phyloP scores from a whole-genome alignment of 2,797 vertebrate genomes.

The Sciurus carolinensis region DNA sequence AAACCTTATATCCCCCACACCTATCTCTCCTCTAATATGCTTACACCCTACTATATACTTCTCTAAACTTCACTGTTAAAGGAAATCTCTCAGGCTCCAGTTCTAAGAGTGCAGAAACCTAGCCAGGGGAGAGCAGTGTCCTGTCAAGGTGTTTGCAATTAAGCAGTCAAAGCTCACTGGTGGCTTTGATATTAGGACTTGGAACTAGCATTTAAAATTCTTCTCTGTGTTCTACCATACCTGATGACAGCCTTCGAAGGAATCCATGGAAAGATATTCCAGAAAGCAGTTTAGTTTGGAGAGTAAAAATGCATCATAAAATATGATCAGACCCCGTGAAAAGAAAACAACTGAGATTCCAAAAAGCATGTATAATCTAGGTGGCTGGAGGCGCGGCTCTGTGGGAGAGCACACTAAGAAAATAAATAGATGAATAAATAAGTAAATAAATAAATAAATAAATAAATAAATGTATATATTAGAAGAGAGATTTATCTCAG shows the following conservation, averaged over 20 bases:
- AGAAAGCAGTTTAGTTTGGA: constrained; percentile 11
- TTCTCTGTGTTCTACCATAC: constrained; percentile 28
- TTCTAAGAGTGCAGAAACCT: constrained; percentile 51
- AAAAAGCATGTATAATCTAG: background rate
- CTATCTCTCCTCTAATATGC: constrained; percentile 83
- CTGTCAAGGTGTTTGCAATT: background rate
- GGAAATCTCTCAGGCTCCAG: constrained; percentile 79
- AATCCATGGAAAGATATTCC: constrained; percentile 8
- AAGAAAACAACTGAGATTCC: constrained; percentile 36
- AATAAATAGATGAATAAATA: too few species aligned
- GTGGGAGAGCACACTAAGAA: too few species aligned
- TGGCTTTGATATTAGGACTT: background rate
- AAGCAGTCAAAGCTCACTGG: background rate
- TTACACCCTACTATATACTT: constrained; percentile 82
- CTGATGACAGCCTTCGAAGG: background rate
- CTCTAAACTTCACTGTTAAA: constrained; percentile 83
- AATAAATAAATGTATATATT: too few species aligned
- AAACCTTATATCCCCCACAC: constrained; percentile 90
- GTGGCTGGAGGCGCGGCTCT: too few species aligned
- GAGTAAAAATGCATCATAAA: background rate
- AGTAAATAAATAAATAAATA: too few species aligned
- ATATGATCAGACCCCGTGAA: background rate
- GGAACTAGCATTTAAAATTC: constrained; percentile 45
- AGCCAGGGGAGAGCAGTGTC: background rate
- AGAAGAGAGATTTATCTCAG: background rate